Conservation (phyloP, 2,113 vertebrate species). For the Neofelis nebulosa region DNA sequence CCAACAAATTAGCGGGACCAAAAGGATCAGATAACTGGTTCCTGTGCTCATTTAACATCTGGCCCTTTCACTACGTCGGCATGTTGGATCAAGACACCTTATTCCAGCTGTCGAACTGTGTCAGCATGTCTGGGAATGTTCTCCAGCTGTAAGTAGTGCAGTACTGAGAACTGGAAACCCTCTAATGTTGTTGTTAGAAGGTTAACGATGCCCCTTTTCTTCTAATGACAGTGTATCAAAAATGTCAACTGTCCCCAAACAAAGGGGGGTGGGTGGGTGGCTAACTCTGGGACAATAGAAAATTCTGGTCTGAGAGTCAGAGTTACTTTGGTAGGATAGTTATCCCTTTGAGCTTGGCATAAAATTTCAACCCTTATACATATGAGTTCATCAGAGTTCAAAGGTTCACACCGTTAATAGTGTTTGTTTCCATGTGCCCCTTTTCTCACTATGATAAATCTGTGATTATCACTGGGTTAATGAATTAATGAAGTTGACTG, state of each 20-base stretch:
- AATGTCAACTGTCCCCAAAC: constrained; percentile 6
- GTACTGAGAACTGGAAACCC: neutral
- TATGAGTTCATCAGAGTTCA: neutral
- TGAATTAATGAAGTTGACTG: neutral
- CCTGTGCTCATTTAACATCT: constrained; percentile 1
- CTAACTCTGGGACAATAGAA: neutral
- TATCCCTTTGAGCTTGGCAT: neutral
- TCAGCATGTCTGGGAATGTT: neutral
- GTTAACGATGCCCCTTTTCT: neutral
- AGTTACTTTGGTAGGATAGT: neutral
- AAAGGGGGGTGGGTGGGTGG: neutral
- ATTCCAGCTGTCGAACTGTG: constrained; percentile 26
- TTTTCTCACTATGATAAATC: neutral
- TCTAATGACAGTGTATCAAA: constrained; percentile 10
- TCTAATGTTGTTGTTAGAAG: neutral
- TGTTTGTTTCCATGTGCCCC: neutral
- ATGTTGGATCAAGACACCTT: constrained; percentile 20
- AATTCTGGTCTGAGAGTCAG: neutral
- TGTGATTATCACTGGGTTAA: neutral
- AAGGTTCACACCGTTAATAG: neutral
- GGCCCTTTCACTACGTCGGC: neutral
- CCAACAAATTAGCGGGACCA: neutral
- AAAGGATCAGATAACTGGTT: neutral
- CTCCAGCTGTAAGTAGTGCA: neutral
- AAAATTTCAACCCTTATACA: neutral